These are phyloP conservation scores for Uropetala carovei DNA, from an alignment of 2,888 invertebrate species.

Conservation along the genomic window DNA sequence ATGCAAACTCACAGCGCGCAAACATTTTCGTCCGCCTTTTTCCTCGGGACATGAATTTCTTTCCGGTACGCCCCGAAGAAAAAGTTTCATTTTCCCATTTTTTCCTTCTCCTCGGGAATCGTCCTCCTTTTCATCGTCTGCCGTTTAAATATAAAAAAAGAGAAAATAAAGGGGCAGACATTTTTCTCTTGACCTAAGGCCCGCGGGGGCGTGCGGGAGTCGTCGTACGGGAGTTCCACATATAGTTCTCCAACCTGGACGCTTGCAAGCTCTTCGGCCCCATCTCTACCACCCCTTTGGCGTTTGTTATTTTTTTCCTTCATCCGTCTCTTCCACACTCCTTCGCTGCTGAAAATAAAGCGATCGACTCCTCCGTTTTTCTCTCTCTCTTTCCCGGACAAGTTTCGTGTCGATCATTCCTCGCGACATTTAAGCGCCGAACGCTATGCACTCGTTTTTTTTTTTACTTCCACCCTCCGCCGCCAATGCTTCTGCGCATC, in stretches of 20 bases:
- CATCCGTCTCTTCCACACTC: neutral
- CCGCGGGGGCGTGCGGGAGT: neutral
- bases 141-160: neutral
- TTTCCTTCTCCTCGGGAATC: neutral
- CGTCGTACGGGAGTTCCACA: neutral
- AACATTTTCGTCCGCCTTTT: neutral
- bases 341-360: neutral
- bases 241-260: neutral
- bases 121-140: neutral
- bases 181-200: neutral
- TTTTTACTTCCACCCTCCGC: neutral
- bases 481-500: neutral
- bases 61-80: neutral
- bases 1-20: no score
- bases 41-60: neutral
- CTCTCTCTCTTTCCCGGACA: neutral
- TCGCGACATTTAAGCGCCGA: conserved; percentile 28
- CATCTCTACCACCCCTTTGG: no score
- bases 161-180: neutral
- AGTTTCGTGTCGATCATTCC: neutral
- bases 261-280: neutral
- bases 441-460: neutral
- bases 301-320: no score
- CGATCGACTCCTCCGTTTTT: no score
- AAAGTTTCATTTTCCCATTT: neutral